These are phyloP conservation scores for Embiotoca jacksoni DNA, from an alignment of 2,113 vertebrate genomes.

Conservation along the genomic window DNA sequence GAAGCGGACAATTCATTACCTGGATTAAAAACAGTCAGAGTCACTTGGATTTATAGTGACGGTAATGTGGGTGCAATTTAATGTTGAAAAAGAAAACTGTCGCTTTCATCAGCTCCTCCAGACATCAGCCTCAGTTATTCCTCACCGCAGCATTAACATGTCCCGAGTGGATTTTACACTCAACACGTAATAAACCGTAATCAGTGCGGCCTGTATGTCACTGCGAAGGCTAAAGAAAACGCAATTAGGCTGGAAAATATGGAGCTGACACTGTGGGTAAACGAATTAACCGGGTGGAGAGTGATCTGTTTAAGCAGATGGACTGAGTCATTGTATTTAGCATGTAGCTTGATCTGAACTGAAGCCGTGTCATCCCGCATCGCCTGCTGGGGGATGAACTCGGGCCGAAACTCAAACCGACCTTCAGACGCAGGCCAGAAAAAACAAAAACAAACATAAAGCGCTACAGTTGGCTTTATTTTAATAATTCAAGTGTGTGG, in stretches of 20 bases:
- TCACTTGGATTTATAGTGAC: too few relatives aligned
- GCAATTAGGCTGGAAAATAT: slow-evolving; percentile 19
- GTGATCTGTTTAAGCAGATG: slow-evolving; percentile 44
- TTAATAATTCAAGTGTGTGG: too few relatives aligned
- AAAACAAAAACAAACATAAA: too few relatives aligned
- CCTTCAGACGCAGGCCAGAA: not conserved
- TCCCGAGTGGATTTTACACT: slow-evolving; percentile 22
- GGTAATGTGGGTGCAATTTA: not conserved
- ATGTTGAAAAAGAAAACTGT: not conserved
- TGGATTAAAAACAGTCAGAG: not conserved
- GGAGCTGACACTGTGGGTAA: slow-evolving; percentile 4
- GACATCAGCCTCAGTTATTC: slow-evolving; percentile 2
- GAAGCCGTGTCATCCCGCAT: not conserved
- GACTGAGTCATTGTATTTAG: not conserved
- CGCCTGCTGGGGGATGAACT: not conserved
- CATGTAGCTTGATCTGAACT: not conserved
- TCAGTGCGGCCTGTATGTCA: not conserved
- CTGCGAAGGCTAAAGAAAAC: slow-evolving; percentile 13
- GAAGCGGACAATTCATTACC: slow-evolving; percentile 1
- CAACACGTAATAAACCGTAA: slow-evolving; percentile 20
- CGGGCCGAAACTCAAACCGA: not conserved
- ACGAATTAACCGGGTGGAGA: slow-evolving; percentile 21
- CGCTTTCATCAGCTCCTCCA: not conserved
- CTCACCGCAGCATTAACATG: slow-evolving; percentile 23
- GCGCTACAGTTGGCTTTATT: not conserved